Evolutionary conservation across 2,113 vertebrate genomes (phyloP), one percentile per base, ranked within the genome.

Genomic region (Atrichornis clamosus): DNA sequence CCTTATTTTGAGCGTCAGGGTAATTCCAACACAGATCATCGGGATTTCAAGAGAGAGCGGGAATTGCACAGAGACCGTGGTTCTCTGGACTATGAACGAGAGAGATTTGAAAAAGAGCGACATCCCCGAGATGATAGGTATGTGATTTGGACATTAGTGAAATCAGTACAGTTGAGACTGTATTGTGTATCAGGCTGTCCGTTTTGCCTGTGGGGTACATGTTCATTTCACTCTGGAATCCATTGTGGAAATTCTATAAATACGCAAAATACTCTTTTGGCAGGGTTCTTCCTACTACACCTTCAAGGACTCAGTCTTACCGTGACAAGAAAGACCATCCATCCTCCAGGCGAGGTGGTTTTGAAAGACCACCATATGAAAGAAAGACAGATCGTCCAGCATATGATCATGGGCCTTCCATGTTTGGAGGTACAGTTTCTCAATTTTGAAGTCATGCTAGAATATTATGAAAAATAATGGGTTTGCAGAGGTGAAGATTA

Each of bases 41-140:
- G 99, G 84, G 99, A 99, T 73, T 99, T 99, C 97, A 99, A 98
- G 92, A 97, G 99, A 85, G 99, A 99, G 24, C 96, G 98, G 53
- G 98, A 99, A 5, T 28, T 97, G 17, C 98, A 98, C 30, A 96
- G 98, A 77, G 98, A 98, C 73, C 98, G 98, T 55, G 97, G 95
- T 32, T 86, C 98, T 50, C 85, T 97, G 85, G 99, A 99, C 79
- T 99, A 99, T 13, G 99, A 99, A 41, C 97, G 99, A 70, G 99
- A 99, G 46, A 93, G 99, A 90, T 99, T 98, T 97, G 99, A 99
- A 42, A 98, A 99, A 94, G 99, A 99, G 5, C 98, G 99, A 30
- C 99, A 98, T 77, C 95, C 98, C 55, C 98, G 99, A 97, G 99
- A 99, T 41, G 99, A 99, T 6, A 99, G 99, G 99, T 99, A 84